A percentile compares a stretch with the other conserved stretches of the same genome.
Conservation (phyloP, 2,113 vertebrate species). For the Pterocles burchelli region DNA sequence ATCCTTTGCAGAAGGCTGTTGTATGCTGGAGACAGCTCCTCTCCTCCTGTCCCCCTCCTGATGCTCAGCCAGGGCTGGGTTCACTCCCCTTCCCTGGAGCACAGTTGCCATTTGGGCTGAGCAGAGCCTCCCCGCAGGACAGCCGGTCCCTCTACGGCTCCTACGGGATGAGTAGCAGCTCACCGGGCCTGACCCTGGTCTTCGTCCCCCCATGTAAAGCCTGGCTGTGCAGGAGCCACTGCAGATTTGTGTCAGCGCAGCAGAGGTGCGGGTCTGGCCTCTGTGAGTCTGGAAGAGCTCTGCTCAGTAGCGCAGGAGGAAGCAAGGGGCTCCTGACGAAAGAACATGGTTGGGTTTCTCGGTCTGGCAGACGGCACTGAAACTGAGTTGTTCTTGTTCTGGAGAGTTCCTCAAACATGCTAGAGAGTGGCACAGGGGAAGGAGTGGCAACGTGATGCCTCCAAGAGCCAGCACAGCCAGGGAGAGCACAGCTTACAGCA, state of each 20-base stretch:
- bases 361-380: neutral
- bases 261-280: neutral
- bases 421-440: neutral
- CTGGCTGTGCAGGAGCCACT: neutral
- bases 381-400: neutral
- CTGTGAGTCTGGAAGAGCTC: neutral
- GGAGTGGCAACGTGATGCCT: conserved; percentile 45
- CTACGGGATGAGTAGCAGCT: neutral
- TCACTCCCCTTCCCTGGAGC: neutral
- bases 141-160: neutral
- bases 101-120: neutral
- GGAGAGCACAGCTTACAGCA: neutral
- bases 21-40: neutral
- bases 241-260: neutral
- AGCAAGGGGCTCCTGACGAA: neutral
- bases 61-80: neutral
- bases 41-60: neutral
- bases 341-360: neutral
- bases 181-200: accelerated
- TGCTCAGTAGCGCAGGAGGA: neutral
- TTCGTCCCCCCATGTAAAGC: accelerated
- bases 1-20: neutral
- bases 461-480: neutral
- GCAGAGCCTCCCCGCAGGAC: accelerated
- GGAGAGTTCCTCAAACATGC: neutral